A percentile compares a stretch with the other conserved stretches of the same genome.
These are phyloP conservation scores for Darevskia mixta DNA, from an alignment of 2,797 vertebrate species.

Conservation along the genomic window DNA sequence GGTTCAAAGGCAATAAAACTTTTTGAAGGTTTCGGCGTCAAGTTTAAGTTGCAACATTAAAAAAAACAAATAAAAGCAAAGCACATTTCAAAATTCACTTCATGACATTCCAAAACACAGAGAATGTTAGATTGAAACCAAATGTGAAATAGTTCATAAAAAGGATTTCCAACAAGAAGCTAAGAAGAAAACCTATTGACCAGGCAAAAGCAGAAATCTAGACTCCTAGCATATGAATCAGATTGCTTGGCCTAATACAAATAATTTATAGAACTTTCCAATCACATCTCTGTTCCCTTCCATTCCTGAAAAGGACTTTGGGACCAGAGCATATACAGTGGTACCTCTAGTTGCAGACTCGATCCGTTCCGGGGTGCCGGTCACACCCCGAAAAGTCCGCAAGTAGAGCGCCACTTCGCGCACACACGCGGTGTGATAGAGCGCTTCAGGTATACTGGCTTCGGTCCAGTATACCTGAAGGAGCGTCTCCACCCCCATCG, in stretches of 20 bases:
- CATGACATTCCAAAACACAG: not conserved
- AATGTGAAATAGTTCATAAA: not conserved
- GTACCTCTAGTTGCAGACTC: too few species aligned
- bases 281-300: not conserved
- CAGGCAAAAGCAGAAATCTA: not conserved
- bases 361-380: too few species aligned
- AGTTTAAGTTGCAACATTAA: not conserved
- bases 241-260: not conserved
- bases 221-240: not conserved
- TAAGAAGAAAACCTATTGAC: not conserved
- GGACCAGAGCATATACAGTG: not conserved
- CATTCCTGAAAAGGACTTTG: not conserved
- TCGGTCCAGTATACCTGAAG: too few species aligned
- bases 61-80: not conserved
- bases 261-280: not conserved
- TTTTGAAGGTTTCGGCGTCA: not conserved
- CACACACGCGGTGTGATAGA: too few species aligned
- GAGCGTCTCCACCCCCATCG: too few species aligned
- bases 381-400: too few species aligned
- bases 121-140: not conserved
- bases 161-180: not conserved
- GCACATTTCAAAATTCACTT: not conserved
- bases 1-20: not conserved
- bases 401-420: too few species aligned
- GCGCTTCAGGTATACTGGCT: too few species aligned